Conservation (phyloP, 2,888 invertebrate species). For the Drosophila macrospina region DNA sequence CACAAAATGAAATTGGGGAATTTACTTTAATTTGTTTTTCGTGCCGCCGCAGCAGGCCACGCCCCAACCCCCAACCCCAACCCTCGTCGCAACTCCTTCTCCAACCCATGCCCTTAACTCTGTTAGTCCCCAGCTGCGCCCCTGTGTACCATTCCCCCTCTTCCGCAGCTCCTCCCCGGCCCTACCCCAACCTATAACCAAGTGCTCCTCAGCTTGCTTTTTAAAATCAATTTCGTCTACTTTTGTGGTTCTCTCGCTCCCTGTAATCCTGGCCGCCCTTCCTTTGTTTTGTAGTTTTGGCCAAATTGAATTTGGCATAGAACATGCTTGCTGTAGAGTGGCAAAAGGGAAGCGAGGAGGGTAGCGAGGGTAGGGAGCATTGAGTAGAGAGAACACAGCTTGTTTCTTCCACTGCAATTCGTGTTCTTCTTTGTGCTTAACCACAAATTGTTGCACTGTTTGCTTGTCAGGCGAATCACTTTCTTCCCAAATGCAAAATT, state of each 20-base stretch:
- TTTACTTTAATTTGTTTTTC: conserved; percentile 80
- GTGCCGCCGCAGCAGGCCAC: conserved; percentile 72
- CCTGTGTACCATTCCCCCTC: not conserved
- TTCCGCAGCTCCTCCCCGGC: conserved; percentile 11
- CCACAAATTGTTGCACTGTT: conserved; percentile 70
- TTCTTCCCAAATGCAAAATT: conserved; percentile 46
- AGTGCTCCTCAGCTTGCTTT: conserved; percentile 60
- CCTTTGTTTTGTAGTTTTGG: conserved; percentile 74
- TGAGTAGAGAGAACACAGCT: not conserved
- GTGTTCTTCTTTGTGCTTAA: conserved; percentile 49
- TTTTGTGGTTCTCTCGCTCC: conserved; percentile 49
- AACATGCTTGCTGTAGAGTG: conserved; percentile 38
- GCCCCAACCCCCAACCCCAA: not conserved
- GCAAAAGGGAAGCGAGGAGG: no score
- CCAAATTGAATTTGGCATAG: conserved; percentile 77
- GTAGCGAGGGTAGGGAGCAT: not conserved
- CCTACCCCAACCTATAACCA: conserved; percentile 23
- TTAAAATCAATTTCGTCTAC: conserved; percentile 80
- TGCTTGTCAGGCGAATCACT: conserved; percentile 32
- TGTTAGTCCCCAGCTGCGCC: conserved; percentile 25
- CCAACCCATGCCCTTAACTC: conserved; percentile 10
- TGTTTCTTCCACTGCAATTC: conserved; percentile 63
- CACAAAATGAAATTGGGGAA: conserved; percentile 79
- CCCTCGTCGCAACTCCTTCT: conserved; percentile 3
- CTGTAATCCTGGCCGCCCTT: not conserved